These are phyloP conservation scores for Drosophila macrospina DNA, from an alignment of 2,888 invertebrate genomes.

Conservation along the genomic window DNA sequence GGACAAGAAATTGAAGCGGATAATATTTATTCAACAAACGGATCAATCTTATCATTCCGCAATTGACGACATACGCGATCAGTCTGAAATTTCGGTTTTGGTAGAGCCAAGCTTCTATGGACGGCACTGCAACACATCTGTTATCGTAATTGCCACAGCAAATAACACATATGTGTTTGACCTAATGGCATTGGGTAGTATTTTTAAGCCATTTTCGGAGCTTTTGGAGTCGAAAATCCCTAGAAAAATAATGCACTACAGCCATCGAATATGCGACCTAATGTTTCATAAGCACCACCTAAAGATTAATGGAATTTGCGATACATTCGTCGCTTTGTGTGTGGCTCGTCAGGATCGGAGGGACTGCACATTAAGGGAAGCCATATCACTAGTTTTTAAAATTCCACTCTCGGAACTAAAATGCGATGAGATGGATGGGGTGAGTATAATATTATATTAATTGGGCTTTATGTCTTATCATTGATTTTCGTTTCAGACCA, in stretches of 20 bases:
- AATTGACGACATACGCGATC: conserved; percentile 55
- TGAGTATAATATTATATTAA: conserved; percentile 14
- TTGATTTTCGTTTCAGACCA: conserved; percentile 7
- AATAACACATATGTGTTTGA: conserved; percentile 58
- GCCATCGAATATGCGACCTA: conserved; percentile 60
- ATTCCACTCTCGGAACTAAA: conserved; percentile 39
- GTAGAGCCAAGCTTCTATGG: conserved; percentile 68
- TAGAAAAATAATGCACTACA: conserved; percentile 61
- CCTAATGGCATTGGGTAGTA: conserved; percentile 48
- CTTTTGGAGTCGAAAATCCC: conserved; percentile 48
- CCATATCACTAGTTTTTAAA: conserved; percentile 43
- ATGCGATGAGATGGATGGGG: conserved; percentile 45
- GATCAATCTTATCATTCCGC: conserved; percentile 55
- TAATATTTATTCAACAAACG: conserved; percentile 51
- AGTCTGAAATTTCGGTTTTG: conserved; percentile 52
- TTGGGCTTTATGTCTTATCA: neutral
- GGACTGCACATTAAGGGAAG: conserved; percentile 41
- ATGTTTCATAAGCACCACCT: conserved; percentile 35
- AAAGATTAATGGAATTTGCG: conserved; percentile 48
- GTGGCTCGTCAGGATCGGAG: conserved; percentile 35
- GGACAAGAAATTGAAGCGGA: conserved; percentile 37
- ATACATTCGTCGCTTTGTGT: conserved; percentile 63
- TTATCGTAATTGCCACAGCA: conserved; percentile 57
- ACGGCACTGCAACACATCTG: conserved; percentile 40
- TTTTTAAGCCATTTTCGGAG: conserved; percentile 37